Conservation (phyloP, 2,888 invertebrate species). For the Fabriciana adippe region DNA sequence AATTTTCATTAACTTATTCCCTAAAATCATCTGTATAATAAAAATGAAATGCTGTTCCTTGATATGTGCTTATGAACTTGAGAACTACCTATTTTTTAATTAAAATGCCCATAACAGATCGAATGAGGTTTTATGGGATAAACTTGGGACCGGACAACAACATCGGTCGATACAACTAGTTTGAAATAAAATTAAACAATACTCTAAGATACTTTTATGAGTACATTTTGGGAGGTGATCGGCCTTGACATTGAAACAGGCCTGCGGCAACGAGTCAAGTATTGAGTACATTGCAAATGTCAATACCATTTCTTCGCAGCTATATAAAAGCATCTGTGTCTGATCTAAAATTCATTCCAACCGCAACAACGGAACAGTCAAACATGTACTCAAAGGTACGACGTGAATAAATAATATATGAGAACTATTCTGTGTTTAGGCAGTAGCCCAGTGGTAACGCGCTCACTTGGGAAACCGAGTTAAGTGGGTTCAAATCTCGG, state of each 20-base stretch:
- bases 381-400: slow-evolving; percentile 78
- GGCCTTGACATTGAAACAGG: slow-evolving; percentile 74
- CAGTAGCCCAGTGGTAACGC: no score
- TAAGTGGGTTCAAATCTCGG: no score
- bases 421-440: not conserved
- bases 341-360: slow-evolving; percentile 69
- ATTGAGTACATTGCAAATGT: slow-evolving; percentile 41
- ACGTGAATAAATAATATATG: not conserved
- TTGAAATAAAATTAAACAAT: not conserved
- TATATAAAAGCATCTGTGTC: slow-evolving; percentile 73
- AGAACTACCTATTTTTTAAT: no score
- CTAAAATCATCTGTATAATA: no score
- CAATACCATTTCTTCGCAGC: slow-evolving; percentile 62
- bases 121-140: no score
- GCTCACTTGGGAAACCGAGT: no score
- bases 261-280: slow-evolving; percentile 55
- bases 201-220: not conserved
- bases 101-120: no score
- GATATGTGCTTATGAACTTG: no score
- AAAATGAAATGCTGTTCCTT: no score
- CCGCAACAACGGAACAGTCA: slow-evolving; percentile 62
- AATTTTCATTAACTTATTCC: no score
- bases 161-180: no score
- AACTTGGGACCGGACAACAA: no score
- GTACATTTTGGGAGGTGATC: slow-evolving; percentile 30